Evolutionary conservation across 2,113 vertebrate species (phyloP).

Genomic region (Istiophorus platypterus): DNA sequence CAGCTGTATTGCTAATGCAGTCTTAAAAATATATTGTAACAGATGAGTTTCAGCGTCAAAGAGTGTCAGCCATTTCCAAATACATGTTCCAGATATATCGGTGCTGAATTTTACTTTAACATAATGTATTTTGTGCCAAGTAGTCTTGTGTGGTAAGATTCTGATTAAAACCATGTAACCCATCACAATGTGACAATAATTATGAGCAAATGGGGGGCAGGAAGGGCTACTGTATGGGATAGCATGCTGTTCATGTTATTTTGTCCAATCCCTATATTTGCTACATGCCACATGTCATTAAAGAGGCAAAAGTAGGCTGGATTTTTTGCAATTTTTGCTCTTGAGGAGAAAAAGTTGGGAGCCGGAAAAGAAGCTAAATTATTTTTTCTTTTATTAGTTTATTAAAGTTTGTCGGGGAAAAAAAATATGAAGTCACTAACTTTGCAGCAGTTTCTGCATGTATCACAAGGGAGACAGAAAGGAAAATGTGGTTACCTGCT

Average conservation of each 20-base stretch:
- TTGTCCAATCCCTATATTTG: neutral
- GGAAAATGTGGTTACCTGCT: conserved; percentile 89
- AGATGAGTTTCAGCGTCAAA: neutral
- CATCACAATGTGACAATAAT: neutral
- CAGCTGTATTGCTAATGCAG: neutral
- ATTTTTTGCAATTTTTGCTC: neutral
- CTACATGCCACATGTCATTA: neutral
- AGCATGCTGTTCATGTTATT: neutral
- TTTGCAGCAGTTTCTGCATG: neutral
- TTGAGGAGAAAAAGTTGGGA: neutral
- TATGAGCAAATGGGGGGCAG: neutral
- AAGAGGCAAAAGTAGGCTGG: neutral
- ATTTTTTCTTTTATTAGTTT: neutral
- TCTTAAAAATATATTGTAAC: neutral
- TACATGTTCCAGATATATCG: neutral
- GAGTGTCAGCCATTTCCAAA: neutral
- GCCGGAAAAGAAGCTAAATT: neutral
- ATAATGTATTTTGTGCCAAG: neutral
- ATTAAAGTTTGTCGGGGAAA: neutral
- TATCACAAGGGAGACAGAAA: neutral
- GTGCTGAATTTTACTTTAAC: neutral
- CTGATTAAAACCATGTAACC: neutral
- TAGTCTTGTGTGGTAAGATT: neutral
- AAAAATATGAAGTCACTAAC: neutral
- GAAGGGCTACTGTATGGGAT: neutral